Percentiles rank a stretch among this genome's conserved stretches.
Evolutionary conservation across 2,888 invertebrate species (phyloP).

Genomic region (Mythimna vitellina): DNA sequence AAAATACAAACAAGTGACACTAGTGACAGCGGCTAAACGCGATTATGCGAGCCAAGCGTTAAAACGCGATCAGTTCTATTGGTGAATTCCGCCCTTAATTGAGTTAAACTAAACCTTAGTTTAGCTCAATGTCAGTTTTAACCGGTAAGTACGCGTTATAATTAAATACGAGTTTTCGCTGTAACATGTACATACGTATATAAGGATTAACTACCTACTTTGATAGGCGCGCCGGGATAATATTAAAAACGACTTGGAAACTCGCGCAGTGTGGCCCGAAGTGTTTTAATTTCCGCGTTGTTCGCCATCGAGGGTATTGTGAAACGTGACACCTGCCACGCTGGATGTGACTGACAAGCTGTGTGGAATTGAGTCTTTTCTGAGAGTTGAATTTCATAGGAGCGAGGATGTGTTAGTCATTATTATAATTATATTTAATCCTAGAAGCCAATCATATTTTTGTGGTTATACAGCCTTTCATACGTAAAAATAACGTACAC

Average conservation of each 20-base stretch:
- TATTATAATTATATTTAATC: background rate
- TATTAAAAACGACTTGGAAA: conserved; percentile 63
- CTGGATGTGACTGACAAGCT: conserved; percentile 35
- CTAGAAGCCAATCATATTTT: no score
- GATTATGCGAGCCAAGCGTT: no score
- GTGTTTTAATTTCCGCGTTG: conserved; percentile 60
- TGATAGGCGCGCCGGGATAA: conserved; percentile 41
- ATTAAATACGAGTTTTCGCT: background rate
- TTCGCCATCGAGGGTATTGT: conserved; percentile 40
- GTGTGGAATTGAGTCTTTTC: conserved; percentile 9
- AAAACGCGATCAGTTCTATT: no score
- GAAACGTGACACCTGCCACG: conserved; percentile 56
- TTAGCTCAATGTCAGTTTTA: background rate
- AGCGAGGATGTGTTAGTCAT: background rate
- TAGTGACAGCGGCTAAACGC: no score
- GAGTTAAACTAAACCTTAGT: no score
- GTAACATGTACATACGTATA: conserved; percentile 6
- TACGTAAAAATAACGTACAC: no score
- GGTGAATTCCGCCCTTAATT: no score
- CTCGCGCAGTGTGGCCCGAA: conserved; percentile 52
- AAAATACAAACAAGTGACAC: no score
- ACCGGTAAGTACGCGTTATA: background rate
- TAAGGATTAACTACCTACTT: conserved; percentile 48
- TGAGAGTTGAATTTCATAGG: conserved; percentile 10
- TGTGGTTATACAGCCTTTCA: no score